Percentiles rank a stretch among this genome's conserved stretches.
Conservation (phyloP, 2,113 vertebrate genomes). For the Eublepharis macularius region DNA sequence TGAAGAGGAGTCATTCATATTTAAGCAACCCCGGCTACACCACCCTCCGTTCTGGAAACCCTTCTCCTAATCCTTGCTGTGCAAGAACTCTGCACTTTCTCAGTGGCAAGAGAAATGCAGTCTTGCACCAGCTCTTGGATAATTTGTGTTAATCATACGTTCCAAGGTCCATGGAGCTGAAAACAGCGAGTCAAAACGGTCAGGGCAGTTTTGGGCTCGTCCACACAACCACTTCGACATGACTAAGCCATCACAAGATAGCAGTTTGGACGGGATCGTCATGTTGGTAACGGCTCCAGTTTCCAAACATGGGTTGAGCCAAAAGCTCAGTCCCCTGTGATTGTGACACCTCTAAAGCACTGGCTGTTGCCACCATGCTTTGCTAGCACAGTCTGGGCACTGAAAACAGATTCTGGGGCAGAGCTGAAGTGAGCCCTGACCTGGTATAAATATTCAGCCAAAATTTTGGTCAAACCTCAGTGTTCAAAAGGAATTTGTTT, state of each 20-base stretch:
- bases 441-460: neutral
- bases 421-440: neutral
- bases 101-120: neutral
- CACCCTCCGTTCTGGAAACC: neutral
- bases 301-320: neutral
- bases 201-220: neutral
- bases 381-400: neutral
- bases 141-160: neutral
- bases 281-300: neutral
- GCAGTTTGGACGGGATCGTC: neutral
- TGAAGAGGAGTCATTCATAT: too few species aligned
- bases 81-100: neutral
- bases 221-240: neutral
- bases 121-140: neutral
- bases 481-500: neutral
- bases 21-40: neutral
- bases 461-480: neutral
- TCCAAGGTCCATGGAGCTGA: neutral
- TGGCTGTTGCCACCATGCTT: neutral
- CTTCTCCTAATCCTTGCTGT: neutral
- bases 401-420: neutral
- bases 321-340: neutral
- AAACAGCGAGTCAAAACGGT: too few species aligned
- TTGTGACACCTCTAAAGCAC: neutral
- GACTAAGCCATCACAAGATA: neutral